phyloP scores from a whole-genome alignment of 2,888 invertebrate genomes.

The Spicauda simplicius region DNA sequence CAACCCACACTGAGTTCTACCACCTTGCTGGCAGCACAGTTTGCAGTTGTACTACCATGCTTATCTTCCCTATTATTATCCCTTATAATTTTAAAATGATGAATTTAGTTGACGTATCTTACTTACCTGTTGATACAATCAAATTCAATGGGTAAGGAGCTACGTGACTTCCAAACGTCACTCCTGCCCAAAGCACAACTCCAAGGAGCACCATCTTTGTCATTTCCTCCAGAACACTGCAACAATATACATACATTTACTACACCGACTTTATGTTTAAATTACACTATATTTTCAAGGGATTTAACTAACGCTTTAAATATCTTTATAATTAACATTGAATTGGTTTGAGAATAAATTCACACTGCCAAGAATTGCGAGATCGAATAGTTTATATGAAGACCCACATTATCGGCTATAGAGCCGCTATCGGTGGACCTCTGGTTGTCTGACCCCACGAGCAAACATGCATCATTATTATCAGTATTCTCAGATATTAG shows the following conservation, averaged over 20 bases:
- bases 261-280: background rate
- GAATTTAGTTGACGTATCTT: background rate
- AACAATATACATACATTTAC: constrained; percentile 53
- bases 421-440: constrained; percentile 66
- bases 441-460: constrained; percentile 55
- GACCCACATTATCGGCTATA: constrained; percentile 47
- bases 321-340: constrained; percentile 51
- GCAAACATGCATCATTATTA: constrained; percentile 41
- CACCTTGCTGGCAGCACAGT: too few species aligned
- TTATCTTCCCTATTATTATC: too few species aligned
- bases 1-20: too few species aligned
- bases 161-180: constrained; percentile 74
- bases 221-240: constrained; percentile 81
- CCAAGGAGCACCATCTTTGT: constrained; percentile 77
- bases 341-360: constrained; percentile 49
- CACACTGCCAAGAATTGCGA: constrained; percentile 59
- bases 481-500: constrained; percentile 39
- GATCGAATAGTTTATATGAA: constrained; percentile 65
- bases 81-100: too few species aligned
- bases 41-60: too few species aligned
- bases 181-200: constrained; percentile 76
- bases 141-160: constrained; percentile 77
- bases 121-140: constrained; percentile 66
- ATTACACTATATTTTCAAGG: background rate
- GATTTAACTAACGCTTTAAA: constrained; percentile 46